Base-by-base conservation (phyloP, 2,888 invertebrate species). In the Notodonta ziczac region DNA sequence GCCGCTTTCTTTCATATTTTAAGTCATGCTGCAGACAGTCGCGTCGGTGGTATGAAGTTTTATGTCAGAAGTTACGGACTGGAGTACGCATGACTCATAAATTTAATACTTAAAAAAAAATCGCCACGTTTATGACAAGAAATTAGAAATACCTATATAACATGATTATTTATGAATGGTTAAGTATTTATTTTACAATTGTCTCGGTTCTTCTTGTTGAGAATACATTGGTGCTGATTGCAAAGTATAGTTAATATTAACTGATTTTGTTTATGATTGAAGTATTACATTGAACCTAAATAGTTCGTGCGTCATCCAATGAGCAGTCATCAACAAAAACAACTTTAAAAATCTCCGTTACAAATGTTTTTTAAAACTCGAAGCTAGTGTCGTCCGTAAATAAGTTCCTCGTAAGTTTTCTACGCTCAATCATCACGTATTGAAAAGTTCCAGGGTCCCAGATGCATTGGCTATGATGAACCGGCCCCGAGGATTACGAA, bases 1-100 rank as follows among this genome's bases (percentile, higher is more conserved):
- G 66, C 65, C 66, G 70, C 63, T 73, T 46, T 46, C 74, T 68
- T 62, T 62, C 61, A 76, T 57, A 63, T 72, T 67, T 61, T 55
- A 55, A 60, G 65, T 63, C 66, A 72, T 73, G 69, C 9, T 67
- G 61, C 62, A 56, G 62, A 60, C 59, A 65, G 64, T 65, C 63
- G 55, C 59, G 62, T 56, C 32, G 24, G 42, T 64, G 62, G 65
- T 65, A 55, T 35, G 16, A 51, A 24, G 51, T 52, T 16, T 10
- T 48, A 48, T n/a, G 14, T 14, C 13, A 48, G 48, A 48, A 14
- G 48, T 48, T 48, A 48, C n/a, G 6, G n/a, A 48, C 14, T 14
- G 5, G 14, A n/a, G 48, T 42, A 10, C 10, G 42, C 42, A 42
- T 7, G 35, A 35, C 6, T 3, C 4, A 7, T 35, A 35, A 35